phyloP scores from a whole-genome alignment of 2,113 vertebrate genomes.

The Syngnathus scovelli region DNA sequence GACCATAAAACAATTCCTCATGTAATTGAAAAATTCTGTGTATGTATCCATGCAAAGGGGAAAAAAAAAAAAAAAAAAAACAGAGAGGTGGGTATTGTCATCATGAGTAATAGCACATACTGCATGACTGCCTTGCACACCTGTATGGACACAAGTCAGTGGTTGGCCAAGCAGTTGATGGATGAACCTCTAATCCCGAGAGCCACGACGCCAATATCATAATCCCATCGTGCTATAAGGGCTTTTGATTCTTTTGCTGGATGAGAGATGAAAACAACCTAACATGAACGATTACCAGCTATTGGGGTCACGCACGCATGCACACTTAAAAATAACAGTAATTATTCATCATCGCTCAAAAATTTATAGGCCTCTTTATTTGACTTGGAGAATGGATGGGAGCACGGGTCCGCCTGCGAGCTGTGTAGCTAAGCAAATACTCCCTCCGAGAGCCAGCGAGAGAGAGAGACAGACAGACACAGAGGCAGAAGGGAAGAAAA shows the following conservation, averaged over 20 bases:
- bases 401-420: conserved; percentile 51
- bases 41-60: background rate
- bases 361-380: conserved; percentile 61
- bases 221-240: conserved; percentile 2
- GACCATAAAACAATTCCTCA: background rate
- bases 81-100: background rate
- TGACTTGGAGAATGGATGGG: conserved; percentile 56
- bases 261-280: conserved; percentile 15
- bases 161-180: conserved; percentile 17
- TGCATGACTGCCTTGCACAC: conserved; percentile 1
- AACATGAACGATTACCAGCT: conserved; percentile 5
- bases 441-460: conserved; percentile 27
- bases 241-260: background rate
- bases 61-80: background rate
- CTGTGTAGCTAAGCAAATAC: conserved; percentile 58
- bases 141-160: conserved; percentile 4
- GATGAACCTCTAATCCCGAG: conserved; percentile 11
- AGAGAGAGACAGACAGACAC: background rate
- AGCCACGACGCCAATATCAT: conserved; percentile 4
- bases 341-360: conserved; percentile 57
- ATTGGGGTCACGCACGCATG: conserved; percentile 2
- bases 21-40: background rate
- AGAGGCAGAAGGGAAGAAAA: conserved; percentile 6
- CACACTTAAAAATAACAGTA: conserved; percentile 33
- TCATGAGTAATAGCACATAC: conserved; percentile 6